Evolutionary conservation across 2,797 vertebrate genomes (phyloP).

Genomic region (Acridotheres tristis): DNA sequence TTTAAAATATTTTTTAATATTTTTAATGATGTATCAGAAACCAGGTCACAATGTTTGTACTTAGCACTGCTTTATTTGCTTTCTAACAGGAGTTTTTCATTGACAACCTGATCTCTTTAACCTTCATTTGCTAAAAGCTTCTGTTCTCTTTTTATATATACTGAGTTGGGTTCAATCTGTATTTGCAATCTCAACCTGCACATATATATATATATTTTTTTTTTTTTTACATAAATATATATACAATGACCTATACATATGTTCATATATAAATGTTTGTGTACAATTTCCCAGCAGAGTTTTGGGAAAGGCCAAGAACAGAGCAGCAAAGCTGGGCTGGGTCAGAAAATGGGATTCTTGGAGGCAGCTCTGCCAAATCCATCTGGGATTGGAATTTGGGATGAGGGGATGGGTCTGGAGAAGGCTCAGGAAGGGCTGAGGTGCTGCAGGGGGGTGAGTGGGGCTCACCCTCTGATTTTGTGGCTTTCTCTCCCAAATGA

Average conservation of each 20-base stretch:
- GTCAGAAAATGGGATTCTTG: rapidly evolving
- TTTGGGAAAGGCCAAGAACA: neutral
- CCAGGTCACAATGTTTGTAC: neutral
- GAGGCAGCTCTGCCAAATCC: neutral
- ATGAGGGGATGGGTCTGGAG: rapidly evolving
- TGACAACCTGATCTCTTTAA: neutral
- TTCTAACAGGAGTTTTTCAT: neutral
- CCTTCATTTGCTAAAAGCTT: neutral
- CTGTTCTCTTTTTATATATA: neutral
- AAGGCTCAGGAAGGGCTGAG: neutral
- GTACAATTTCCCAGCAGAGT: neutral
- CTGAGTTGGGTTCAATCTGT: neutral
- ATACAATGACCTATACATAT: rapidly evolving
- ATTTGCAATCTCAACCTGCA: neutral
- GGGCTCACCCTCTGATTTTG: neutral
- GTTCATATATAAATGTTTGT: neutral
- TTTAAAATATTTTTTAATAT: neutral
- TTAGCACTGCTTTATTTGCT: neutral
- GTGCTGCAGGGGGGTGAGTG: neutral
- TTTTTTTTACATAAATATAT: neutral
- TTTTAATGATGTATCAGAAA: neutral
- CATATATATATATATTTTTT: neutral
- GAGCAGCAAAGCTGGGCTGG: neutral
- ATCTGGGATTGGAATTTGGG: rapidly evolving
- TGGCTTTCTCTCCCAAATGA: neutral